Evolutionary conservation across 2,888 invertebrate species (phyloP).

Genomic region (Anoplius nigerrimus): DNA sequence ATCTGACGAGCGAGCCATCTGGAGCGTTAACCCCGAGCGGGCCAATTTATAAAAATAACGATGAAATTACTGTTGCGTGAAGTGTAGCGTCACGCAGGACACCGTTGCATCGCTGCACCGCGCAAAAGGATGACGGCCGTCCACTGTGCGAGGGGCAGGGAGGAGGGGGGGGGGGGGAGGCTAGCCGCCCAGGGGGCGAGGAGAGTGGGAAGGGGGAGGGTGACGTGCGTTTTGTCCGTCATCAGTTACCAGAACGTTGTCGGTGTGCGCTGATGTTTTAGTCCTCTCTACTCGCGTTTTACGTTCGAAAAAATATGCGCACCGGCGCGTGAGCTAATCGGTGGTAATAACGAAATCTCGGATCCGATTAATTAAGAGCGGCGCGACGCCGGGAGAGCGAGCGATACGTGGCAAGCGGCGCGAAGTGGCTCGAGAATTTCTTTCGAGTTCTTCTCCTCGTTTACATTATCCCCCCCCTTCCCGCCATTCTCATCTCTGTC

Average conservation of each 20-base stretch:
- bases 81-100: conserved; percentile 63
- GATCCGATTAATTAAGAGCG: conserved; percentile 71
- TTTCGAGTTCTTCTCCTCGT: conserved; percentile 40
- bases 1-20: conserved; percentile 68
- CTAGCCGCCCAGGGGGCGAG: conserved; percentile 20
- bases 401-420: conserved; percentile 11
- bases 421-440: conserved; percentile 55
- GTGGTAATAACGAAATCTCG: conserved; percentile 65
- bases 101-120: conserved; percentile 61
- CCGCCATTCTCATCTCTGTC: conserved; percentile 1
- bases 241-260: conserved; percentile 66
- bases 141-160: conserved; percentile 23
- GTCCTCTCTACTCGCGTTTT: conserved; percentile 65
- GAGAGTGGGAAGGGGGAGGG: conserved; percentile 37
- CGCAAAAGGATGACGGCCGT: conserved; percentile 56
- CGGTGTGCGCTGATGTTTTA: conserved; percentile 65
- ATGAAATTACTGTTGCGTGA: conserved; percentile 75
- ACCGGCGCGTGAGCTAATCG: conserved; percentile 72
- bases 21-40: conserved; percentile 72
- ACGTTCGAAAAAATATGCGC: conserved; percentile 74
- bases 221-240: conserved; percentile 69
- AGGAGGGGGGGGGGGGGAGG: conserved; percentile 30
- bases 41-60: conserved; percentile 76
- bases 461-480: conserved; percentile 18
- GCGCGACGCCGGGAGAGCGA: conserved; percentile 25